Conservation (phyloP, 2,797 vertebrate species). For the Falco peregrinus region DNA sequence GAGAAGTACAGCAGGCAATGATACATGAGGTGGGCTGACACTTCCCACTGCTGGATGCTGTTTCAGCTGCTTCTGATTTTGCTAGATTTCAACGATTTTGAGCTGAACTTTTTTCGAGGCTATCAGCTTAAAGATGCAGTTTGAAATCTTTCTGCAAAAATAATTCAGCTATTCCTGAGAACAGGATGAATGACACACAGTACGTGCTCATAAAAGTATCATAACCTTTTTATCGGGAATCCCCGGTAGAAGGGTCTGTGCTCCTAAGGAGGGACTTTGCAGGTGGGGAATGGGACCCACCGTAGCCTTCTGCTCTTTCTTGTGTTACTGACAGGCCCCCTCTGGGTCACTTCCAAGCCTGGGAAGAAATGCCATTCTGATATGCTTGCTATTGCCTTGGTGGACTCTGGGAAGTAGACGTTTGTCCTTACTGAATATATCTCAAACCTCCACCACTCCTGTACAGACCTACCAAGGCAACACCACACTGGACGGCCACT, state of each 20-base stretch:
- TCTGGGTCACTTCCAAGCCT: background rate
- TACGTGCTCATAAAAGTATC: background rate
- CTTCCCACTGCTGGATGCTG: background rate
- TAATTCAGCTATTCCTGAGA: background rate
- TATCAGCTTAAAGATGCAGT: background rate
- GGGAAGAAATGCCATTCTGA: background rate
- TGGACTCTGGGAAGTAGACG: background rate
- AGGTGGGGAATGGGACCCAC: background rate
- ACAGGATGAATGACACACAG: background rate
- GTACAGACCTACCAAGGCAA: background rate
- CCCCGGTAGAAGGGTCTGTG: background rate
- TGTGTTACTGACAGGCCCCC: background rate
- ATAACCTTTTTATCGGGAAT: background rate
- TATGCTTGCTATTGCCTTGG: background rate
- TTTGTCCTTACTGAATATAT: background rate
- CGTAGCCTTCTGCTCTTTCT: background rate
- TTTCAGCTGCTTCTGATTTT: background rate
- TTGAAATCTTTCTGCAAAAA: background rate
- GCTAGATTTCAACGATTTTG: background rate
- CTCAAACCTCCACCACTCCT: background rate
- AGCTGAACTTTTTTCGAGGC: background rate
- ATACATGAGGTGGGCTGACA: background rate
- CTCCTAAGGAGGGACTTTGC: background rate
- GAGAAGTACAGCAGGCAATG: background rate
- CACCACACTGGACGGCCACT: accelerated